Percentiles rank a stretch among this genome's conserved stretches.
Conservation (phyloP, 2,113 vertebrate species). For the Cinclus mexicanus region DNA sequence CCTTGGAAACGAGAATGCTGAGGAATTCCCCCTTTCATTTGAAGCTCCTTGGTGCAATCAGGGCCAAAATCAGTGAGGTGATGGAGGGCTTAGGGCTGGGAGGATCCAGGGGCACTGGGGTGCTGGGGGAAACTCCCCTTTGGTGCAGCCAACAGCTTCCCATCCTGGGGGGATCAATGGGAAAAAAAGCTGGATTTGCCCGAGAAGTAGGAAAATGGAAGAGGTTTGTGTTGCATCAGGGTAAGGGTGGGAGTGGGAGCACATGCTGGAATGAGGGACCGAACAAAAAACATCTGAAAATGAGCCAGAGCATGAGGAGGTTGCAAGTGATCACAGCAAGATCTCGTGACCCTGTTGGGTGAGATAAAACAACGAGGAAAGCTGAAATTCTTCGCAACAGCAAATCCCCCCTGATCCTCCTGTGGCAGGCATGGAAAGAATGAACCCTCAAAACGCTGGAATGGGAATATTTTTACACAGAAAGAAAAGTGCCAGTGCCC, state of each 20-base stretch:
- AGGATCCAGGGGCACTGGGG: background rate
- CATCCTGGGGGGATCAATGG: background rate
- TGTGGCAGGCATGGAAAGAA: fast-evolving
- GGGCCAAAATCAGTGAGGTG: background rate
- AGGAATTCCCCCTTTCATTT: fast-evolving
- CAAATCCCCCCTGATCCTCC: background rate
- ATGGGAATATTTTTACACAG: background rate
- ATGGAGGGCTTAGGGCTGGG: background rate
- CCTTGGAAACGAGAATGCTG: background rate
- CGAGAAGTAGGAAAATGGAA: background rate
- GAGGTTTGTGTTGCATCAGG: background rate
- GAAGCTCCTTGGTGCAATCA: background rate
- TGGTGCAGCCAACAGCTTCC: background rate
- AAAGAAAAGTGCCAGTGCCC: fast-evolving
- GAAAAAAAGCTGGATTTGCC: background rate
- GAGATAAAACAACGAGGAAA: background rate
- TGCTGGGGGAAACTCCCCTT: background rate
- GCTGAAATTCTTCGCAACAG: background rate
- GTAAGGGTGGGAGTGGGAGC: background rate
- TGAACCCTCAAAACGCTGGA: fast-evolving
- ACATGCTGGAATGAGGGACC: background rate
- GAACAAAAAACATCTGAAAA: background rate
- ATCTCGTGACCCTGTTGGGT: fast-evolving
- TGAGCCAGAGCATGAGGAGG: background rate
- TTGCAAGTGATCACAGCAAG: fast-evolving